Evolutionary conservation across 1,140 invertebrate genomes (phyloP).

Genomic region (Stenopsyche tienmushanensis): DNA sequence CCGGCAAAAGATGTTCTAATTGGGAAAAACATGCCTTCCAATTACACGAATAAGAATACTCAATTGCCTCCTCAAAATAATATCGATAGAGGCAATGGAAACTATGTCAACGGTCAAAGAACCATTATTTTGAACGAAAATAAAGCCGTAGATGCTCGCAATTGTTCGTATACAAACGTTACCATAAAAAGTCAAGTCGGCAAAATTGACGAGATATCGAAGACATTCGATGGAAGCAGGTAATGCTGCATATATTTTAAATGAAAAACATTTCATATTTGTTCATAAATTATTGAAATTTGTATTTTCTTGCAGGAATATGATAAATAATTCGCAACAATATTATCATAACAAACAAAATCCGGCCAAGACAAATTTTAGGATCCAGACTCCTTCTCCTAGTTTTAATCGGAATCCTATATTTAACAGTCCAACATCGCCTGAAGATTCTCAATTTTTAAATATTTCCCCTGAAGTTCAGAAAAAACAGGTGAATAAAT

Average conservation of each 20-base stretch:
- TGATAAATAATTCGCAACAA: background rate
- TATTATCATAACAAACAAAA: background rate
- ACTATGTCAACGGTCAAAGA: slow-evolving; percentile 20
- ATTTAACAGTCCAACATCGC: slow-evolving; percentile 15
- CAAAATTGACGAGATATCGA: slow-evolving; percentile 52
- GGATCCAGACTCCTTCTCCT: slow-evolving; percentile 53
- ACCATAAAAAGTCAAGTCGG: slow-evolving; percentile 47
- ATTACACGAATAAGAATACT: slow-evolving; percentile 54
- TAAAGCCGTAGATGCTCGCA: slow-evolving; percentile 48
- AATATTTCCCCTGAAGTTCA: no score
- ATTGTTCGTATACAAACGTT: slow-evolving; percentile 52
- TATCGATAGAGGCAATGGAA: background rate
- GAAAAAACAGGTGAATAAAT: slow-evolving; percentile 5
- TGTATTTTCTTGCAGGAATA: no score
- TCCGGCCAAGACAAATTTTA: slow-evolving; percentile 42
- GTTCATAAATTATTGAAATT: background rate
- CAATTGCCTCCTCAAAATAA: background rate
- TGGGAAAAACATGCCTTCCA: slow-evolving; percentile 56
- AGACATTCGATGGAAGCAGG: slow-evolving; percentile 49
- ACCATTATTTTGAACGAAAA: slow-evolving; percentile 50
- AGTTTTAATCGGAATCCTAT: slow-evolving; percentile 58
- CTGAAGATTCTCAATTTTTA: slow-evolving; percentile 24
- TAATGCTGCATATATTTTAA: no score
- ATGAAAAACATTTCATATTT: background rate
- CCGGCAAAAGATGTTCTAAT: slow-evolving; percentile 77